These are phyloP conservation scores for Crotalus horridus DNA, from an alignment of 2,113 vertebrate genomes.

Conservation along the genomic window DNA sequence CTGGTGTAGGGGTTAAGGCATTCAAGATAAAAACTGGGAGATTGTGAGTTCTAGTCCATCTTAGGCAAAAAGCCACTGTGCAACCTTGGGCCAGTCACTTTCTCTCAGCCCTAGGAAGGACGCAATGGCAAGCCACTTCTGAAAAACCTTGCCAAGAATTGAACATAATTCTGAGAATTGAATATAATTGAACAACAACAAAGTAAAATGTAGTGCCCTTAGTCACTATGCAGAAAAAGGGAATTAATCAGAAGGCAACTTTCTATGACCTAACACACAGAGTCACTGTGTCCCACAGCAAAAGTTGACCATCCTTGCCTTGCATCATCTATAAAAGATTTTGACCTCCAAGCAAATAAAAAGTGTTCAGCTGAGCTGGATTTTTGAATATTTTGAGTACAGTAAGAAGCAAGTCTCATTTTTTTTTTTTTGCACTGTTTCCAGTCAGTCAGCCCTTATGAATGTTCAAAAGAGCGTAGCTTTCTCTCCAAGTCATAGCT, in stretches of 20 bases:
- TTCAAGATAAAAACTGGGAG: no score
- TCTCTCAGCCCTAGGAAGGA: no score
- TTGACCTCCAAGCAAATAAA: no score
- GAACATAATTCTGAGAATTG: no score
- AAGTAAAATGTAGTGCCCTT: not conserved
- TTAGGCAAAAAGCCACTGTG: no score
- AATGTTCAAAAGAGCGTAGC: constrained; percentile 17
- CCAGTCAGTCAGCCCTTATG: not conserved
- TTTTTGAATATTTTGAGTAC: not conserved
- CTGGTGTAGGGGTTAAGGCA: no score
- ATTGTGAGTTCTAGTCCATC: no score
- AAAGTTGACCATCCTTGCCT: not conserved
- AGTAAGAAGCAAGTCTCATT: constrained; percentile 44
- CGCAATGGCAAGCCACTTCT: no score
- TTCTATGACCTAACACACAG: not conserved
- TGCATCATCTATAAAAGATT: not conserved
- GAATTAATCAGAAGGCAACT: not conserved
- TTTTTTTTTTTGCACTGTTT: not conserved
- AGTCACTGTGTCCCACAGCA: not conserved
- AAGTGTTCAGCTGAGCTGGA: not conserved
- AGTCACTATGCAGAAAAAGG: not conserved
- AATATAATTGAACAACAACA: no score
- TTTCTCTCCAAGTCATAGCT: constrained; percentile 20
- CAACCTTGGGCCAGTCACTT: no score
- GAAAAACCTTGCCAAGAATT: no score